A percentile compares a stretch with the other conserved stretches of the same genome.
Conservation (phyloP, 1,140 invertebrate species). For the Drosophila mayri region DNA sequence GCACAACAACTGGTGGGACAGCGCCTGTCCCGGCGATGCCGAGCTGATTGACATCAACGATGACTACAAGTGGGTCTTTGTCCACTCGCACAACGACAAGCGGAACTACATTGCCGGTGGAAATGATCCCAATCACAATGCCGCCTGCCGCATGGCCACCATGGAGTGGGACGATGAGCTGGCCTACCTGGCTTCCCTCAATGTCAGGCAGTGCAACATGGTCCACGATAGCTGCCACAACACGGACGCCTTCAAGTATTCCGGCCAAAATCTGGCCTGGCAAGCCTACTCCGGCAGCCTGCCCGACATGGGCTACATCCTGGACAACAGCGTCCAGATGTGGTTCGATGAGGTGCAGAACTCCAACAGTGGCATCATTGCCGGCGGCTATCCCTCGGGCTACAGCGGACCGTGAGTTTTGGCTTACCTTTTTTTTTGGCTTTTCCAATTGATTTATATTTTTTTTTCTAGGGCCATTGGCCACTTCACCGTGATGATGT, state of each 20-base stretch:
- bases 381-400: conserved; percentile 38
- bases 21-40: conserved; percentile 50
- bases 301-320: conserved; percentile 22
- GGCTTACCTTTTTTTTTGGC: neutral
- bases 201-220: conserved; percentile 64
- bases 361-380: conserved; percentile 46
- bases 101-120: conserved; percentile 64
- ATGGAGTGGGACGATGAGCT: conserved; percentile 75
- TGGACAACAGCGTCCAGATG: conserved; percentile 50
- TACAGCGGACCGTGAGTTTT: conserved; percentile 50
- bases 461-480: conserved; percentile 51
- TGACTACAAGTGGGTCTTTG: conserved; percentile 44
- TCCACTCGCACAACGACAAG: conserved; percentile 59
- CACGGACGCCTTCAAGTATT: conserved; percentile 60
- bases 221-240: conserved; percentile 70
- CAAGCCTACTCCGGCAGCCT: conserved; percentile 33
- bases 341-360: conserved; percentile 58
- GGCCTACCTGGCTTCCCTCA: conserved; percentile 59
- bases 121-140: conserved; percentile 38
- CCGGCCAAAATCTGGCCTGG: conserved; percentile 72
- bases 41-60: conserved; percentile 50
- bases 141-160: conserved; percentile 69
- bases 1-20: conserved; percentile 47
- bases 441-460: neutral
- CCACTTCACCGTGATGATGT: conserved; percentile 73